phyloP scores from a whole-genome alignment of 2,888 invertebrate genomes.

The Amphimallon solstitiale region DNA sequence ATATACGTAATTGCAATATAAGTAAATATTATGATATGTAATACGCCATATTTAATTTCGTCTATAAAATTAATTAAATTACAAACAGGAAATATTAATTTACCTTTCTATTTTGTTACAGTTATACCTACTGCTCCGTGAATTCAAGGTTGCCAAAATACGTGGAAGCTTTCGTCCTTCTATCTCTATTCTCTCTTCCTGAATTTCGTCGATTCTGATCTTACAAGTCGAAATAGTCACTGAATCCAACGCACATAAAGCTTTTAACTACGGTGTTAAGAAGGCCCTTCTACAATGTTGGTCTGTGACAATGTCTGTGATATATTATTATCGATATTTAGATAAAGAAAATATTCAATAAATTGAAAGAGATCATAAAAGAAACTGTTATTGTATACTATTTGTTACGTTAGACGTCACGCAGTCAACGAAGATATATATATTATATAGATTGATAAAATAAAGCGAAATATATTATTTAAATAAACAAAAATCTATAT shows the following conservation, averaged over 20 bases:
- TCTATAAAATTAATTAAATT: too few species aligned
- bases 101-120: slow-evolving; percentile 26
- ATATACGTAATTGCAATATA: too few species aligned
- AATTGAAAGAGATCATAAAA: not conserved
- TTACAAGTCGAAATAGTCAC: slow-evolving; percentile 35
- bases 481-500: slow-evolving; percentile 9
- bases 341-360: not conserved
- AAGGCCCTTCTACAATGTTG: slow-evolving; percentile 44
- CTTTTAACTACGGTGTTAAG: slow-evolving; percentile 39
- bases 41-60: too few species aligned
- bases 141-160: slow-evolving; percentile 54
- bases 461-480: slow-evolving; percentile 26
- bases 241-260: slow-evolving; percentile 37
- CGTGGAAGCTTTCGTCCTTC: slow-evolving; percentile 1
- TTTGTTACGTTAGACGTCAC: slow-evolving; percentile 5
- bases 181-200: not conserved
- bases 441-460: slow-evolving; percentile 16
- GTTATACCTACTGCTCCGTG: slow-evolving; percentile 46
- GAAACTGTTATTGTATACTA: slow-evolving; percentile 17
- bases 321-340: slow-evolving; percentile 40
- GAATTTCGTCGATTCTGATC: slow-evolving; percentile 23
- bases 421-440: too few species aligned
- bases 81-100: not conserved
- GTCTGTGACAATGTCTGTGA: slow-evolving; percentile 56
- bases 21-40: too few species aligned